phyloP scores from a whole-genome alignment of 2,113 vertebrate genomes.

The Coreoperca whiteheadi region DNA sequence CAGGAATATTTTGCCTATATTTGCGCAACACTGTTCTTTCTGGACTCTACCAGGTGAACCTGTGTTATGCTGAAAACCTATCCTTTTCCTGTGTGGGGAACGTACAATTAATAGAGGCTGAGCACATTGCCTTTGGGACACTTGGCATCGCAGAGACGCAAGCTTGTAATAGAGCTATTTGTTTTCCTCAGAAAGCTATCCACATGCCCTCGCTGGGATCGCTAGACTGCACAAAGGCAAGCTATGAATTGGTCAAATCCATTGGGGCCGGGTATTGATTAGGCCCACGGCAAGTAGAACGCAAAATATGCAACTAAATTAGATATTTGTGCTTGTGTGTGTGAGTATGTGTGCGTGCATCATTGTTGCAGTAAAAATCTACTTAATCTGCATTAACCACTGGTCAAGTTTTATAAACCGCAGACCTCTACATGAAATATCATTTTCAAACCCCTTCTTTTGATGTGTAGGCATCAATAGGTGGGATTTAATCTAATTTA shows the following conservation, averaged over 20 bases:
- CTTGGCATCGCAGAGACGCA: slow-evolving; percentile 80
- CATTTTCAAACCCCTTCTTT: not conserved
- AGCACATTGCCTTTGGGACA: slow-evolving; percentile 78
- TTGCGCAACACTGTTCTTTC: not conserved
- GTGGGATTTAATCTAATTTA: not conserved
- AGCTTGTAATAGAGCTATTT: slow-evolving; percentile 85
- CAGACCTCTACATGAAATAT: not conserved
- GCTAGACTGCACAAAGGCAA: slow-evolving; percentile 66
- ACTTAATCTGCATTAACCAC: slow-evolving; percentile 31
- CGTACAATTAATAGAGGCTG: slow-evolving; percentile 71
- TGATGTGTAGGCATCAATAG: not conserved
- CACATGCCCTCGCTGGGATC: slow-evolving; percentile 69
- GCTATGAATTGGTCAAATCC: slow-evolving; percentile 80
- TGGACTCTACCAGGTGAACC: slow-evolving; percentile 22
- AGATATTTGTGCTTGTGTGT: slow-evolving; percentile 59
- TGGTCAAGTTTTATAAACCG: slow-evolving; percentile 3
- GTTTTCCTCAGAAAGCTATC: slow-evolving; percentile 84
- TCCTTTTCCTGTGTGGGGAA: slow-evolving; percentile 50
- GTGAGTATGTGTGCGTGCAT: slow-evolving; percentile 3
- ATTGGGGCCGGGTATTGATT: slow-evolving; percentile 82
- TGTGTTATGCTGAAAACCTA: slow-evolving; percentile 9
- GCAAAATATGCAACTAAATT: slow-evolving; percentile 81
- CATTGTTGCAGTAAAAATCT: slow-evolving; percentile 10
- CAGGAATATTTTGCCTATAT: not conserved
- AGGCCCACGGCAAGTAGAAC: slow-evolving; percentile 64